phyloP scores from a whole-genome alignment of 2,113 vertebrate genomes.

The Pseudopodoces humilis region DNA sequence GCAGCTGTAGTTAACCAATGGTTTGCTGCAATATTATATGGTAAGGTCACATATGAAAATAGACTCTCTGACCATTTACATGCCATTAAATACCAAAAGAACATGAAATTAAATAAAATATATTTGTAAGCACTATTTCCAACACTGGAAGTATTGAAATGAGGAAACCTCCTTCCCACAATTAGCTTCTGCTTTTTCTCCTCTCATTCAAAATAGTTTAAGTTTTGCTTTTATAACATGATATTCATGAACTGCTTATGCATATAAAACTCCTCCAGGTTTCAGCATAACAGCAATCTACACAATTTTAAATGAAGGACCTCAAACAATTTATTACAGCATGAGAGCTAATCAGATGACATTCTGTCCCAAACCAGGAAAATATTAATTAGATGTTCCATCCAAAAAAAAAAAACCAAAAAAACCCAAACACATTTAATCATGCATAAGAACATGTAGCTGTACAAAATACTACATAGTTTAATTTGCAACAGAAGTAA shows the following conservation, averaged over 20 bases:
- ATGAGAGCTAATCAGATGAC: neutral
- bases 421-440: neutral
- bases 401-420: neutral
- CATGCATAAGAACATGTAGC: neutral
- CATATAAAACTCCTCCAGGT: neutral
- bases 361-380: neutral
- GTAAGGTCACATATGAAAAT: neutral
- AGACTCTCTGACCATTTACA: neutral
- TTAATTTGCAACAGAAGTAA: neutral
- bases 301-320: neutral
- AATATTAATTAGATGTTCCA: neutral
- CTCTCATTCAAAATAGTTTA: neutral
- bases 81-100: neutral
- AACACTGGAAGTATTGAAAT: neutral
- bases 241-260: neutral
- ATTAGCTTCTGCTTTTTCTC: neutral
- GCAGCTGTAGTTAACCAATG: neutral
- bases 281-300: neutral
- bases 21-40: neutral
- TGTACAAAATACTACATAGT: neutral
- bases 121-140: neutral
- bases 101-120: neutral
- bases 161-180: neutral
- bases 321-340: neutral
- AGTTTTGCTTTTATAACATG: slow-evolving; percentile 4